phyloP scores from a whole-genome alignment of 1,140 invertebrate species.

The Diachasmimorpha longicaudata region DNA sequence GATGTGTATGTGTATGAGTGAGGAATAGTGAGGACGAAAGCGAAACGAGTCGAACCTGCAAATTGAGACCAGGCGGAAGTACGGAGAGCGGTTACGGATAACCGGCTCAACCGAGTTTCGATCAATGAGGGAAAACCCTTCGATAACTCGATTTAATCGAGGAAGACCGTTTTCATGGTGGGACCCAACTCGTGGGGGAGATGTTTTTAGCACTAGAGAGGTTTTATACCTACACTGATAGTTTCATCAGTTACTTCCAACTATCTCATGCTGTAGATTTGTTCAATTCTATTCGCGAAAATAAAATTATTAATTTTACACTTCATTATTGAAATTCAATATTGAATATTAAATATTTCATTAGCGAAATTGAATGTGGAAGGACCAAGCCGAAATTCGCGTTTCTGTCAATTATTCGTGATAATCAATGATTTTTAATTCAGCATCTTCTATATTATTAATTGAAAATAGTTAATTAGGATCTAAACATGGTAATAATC shows the following conservation, averaged over 20 bases:
- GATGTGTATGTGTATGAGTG: not conserved
- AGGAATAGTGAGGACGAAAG: not conserved
- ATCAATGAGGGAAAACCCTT: constrained; percentile 15
- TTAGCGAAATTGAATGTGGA: too few relatives aligned
- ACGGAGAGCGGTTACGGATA: constrained; percentile 25
- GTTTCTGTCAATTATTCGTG: too few relatives aligned
- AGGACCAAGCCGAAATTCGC: too few relatives aligned
- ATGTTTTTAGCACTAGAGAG: not conserved
- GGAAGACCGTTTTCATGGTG: constrained; percentile 7
- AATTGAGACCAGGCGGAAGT: constrained; percentile 47
- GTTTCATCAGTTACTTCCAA: not conserved
- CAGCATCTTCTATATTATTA: too few relatives aligned
- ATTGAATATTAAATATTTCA: too few relatives aligned
- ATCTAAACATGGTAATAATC: too few relatives aligned
- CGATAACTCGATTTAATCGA: constrained; percentile 11
- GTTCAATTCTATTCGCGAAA: not conserved
- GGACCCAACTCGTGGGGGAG: not conserved
- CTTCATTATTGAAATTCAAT: too few relatives aligned
- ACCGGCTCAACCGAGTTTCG: constrained; percentile 24
- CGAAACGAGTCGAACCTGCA: constrained; percentile 49
- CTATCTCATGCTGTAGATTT: not conserved
- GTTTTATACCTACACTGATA: not conserved
- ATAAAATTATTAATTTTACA: too few relatives aligned
- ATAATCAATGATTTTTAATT: too few relatives aligned
- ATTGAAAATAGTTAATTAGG: too few relatives aligned